Percentiles rank a stretch among this genome's conserved stretches.
These are phyloP conservation scores for Urocitellus parryii DNA, from an alignment of 2,113 vertebrate genomes.

Conservation along the genomic window DNA sequence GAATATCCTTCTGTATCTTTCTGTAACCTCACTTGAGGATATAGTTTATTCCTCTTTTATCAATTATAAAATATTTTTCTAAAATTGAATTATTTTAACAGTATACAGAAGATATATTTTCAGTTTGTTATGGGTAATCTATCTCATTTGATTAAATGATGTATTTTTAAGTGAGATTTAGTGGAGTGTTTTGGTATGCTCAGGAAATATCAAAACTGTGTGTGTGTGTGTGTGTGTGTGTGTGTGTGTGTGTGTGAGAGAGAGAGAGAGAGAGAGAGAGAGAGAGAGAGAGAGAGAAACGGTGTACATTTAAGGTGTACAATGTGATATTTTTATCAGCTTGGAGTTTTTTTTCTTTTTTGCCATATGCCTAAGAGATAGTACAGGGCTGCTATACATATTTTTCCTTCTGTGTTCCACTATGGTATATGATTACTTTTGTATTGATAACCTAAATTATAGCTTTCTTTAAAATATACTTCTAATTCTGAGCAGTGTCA, in stretches of 20 bases:
- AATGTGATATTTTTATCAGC: neutral
- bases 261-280: no score
- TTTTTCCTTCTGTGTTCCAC: neutral
- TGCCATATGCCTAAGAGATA: neutral
- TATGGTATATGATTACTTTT: slow-evolving; percentile 45
- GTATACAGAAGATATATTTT: slow-evolving; percentile 3
- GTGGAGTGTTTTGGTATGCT: neutral
- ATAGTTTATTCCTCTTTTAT: neutral
- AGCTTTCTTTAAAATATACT: slow-evolving; percentile 2
- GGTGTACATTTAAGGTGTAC: neutral
- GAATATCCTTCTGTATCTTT: neutral
- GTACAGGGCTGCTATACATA: neutral
- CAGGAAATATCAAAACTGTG: slow-evolving; percentile 19
- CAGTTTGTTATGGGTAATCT: neutral
- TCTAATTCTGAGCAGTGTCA: slow-evolving; percentile 24
- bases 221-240: no score
- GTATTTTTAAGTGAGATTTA: slow-evolving; percentile 53
- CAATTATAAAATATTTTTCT: slow-evolving; percentile 6
- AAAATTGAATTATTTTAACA: neutral
- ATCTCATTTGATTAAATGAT: slow-evolving; percentile 20
- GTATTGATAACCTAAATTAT: neutral
- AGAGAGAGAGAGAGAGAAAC: no score
- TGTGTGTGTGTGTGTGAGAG: no score
- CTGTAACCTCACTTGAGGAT: slow-evolving; percentile 17
- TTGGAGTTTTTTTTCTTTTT: neutral